Base-by-base conservation (phyloP, 2,888 invertebrate genomes). In the Pyrrhia umbra region DNA sequence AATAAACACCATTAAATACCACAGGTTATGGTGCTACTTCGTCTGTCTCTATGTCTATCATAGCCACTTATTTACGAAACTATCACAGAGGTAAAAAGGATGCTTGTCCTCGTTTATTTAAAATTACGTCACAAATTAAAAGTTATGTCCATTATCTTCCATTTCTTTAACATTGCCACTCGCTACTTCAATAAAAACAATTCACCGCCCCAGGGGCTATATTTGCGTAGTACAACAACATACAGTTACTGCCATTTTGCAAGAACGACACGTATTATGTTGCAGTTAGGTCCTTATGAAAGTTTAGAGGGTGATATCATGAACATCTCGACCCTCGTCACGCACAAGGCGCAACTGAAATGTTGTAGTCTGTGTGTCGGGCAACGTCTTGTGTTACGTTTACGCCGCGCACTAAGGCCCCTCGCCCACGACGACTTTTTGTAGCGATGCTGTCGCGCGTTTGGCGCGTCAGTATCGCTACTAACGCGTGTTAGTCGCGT, bases 251-350 rank as follows among this genome's bases (percentile, higher is more conserved):
- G 45, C 58, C 65, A 64, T 73, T 67, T 56, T 63, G 65, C 50
- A 45, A 39, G 56, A 65, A 72, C 49, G 75, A 61, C 77, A 68
- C 49, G 64, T 79, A 68, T 75, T 75, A 72, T 69, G 77, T 69
- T 72, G 75, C 69, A 77, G 68, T 69, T 60, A 62, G 30, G 67
- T 64, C 58, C 72, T 74, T 66, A 70, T 66, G 76, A 82, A 77
- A 76, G 66, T 79, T 82, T 70, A 66, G 77, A 67, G 75, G 78
- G 73, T 71, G 69, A 76, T 82, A 81, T 80, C 82, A 66, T 68
- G 66, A 60, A 63, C 68, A 78, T 79, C 76, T 65, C 61, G 67
- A 77, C 76, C 72, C 80, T 81, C 62, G 77, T 83, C 83, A 81
- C 76, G 74, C 66, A 76, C 77, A 66, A 57, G 39, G 52, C 71